Conservation (phyloP, 1,140 invertebrate species). For the Aphelenchoides avenae region DNA sequence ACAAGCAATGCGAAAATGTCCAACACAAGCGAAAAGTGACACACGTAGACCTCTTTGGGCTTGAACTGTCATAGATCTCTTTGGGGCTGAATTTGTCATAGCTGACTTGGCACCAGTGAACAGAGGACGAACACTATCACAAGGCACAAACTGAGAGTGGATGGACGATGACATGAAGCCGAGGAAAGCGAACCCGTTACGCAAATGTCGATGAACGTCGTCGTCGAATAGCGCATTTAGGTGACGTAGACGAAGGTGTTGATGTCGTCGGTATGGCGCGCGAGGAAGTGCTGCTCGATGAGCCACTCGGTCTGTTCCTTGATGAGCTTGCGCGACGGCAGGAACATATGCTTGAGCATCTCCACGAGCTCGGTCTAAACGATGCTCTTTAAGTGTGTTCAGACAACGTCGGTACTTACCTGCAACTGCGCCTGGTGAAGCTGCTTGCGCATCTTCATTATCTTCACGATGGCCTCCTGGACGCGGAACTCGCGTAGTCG, state of each 20-base stretch:
- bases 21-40: too few relatives aligned
- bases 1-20: too few relatives aligned
- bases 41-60: too few relatives aligned
- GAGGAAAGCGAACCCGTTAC: too few relatives aligned
- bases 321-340: conserved; percentile 97
- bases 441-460: conserved; percentile 81
- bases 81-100: too few relatives aligned
- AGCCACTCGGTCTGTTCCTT: conserved; percentile 99
- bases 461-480: conserved; percentile 95
- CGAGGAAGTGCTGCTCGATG: conserved; percentile 97
- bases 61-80: too few relatives aligned
- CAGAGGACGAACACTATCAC: too few relatives aligned
- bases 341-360: conserved; percentile 97
- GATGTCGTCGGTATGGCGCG: conserved; percentile 62
- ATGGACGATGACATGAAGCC: too few relatives aligned
- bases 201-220: too few relatives aligned
- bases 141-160: too few relatives aligned
- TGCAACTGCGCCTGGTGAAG: conserved; percentile 69
- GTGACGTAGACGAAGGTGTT: conserved; percentile 47
- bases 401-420: background rate
- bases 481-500: conserved; percentile 36
- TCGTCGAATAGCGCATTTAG: too few relatives aligned
- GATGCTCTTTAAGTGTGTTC: conserved; percentile 52
- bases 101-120: too few relatives aligned
- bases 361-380: conserved; percentile 94